Percentiles rank a stretch among this genome's conserved stretches.
Evolutionary conservation across 2,113 vertebrate species (phyloP).

Genomic region (Capreolus pygargus): DNA sequence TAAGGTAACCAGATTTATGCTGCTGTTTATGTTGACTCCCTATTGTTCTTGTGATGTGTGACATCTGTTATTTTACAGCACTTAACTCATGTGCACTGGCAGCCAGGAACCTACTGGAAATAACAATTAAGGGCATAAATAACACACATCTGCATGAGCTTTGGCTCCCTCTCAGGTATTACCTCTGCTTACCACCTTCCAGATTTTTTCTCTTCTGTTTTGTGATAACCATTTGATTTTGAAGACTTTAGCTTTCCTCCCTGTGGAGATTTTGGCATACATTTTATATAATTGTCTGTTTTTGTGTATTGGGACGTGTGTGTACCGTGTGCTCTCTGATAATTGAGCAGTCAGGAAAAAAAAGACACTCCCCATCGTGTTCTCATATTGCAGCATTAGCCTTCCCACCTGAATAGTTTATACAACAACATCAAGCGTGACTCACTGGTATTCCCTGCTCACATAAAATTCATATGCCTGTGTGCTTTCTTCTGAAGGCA

Average conservation of each 20-base stretch:
- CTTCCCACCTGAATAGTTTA: slow-evolving; percentile 33
- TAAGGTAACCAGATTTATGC: slow-evolving; percentile 66
- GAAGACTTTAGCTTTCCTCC: slow-evolving; percentile 42
- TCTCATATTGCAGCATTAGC: neutral
- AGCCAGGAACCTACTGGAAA: slow-evolving; percentile 72
- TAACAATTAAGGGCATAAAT: slow-evolving; percentile 68
- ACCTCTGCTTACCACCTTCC: slow-evolving; percentile 12
- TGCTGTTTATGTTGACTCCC: slow-evolving; percentile 49
- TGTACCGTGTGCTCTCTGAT: neutral
- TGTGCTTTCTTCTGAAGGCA: slow-evolving; percentile 30
- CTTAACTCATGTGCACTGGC: slow-evolving; percentile 69
- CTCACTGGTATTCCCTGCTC: slow-evolving; percentile 52
- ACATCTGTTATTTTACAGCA: slow-evolving; percentile 77
- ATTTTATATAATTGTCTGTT: neutral
- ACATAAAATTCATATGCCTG: slow-evolving; percentile 11
- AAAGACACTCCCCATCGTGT: neutral
- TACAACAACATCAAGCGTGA: slow-evolving; percentile 34
- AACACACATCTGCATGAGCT: slow-evolving; percentile 57
- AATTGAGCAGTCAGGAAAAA: neutral
- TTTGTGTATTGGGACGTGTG: neutral
- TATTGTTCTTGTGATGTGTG: slow-evolving; percentile 61
- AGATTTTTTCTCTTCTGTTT: slow-evolving; percentile 10
- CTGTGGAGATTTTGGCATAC: neutral
- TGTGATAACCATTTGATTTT: neutral
- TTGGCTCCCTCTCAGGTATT: slow-evolving; percentile 42